Evolutionary conservation across 1,140 invertebrate genomes (phyloP).

Genomic region (Brachionus sp.): DNA sequence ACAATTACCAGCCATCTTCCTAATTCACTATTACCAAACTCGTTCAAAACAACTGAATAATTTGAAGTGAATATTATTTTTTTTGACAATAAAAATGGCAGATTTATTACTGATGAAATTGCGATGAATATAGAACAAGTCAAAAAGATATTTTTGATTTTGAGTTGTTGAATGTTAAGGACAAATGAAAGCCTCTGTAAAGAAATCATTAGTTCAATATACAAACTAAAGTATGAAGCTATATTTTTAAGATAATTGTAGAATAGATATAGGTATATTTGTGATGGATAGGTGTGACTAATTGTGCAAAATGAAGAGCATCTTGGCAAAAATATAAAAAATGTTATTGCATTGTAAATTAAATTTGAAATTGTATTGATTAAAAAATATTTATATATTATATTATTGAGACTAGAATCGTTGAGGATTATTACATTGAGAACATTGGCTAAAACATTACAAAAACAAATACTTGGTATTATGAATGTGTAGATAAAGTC

Average conservation of each 20-base stretch:
- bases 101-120: not conserved
- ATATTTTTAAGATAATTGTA: slow-evolving; percentile 16
- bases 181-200: not conserved
- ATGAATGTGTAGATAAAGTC: slow-evolving; percentile 3
- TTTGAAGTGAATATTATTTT: not conserved
- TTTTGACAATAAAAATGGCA: not conserved
- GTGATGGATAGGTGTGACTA: not conserved
- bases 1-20: not conserved
- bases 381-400: slow-evolving; percentile 4
- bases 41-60: not conserved
- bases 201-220: not conserved
- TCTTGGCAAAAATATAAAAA: slow-evolving; percentile 17
- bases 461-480: not conserved
- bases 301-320: not conserved
- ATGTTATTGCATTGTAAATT: not conserved
- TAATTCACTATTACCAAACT: not conserved
- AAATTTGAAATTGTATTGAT: not conserved
- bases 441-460: not conserved
- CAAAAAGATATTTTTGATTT: not conserved
- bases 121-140: not conserved
- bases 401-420: not conserved
- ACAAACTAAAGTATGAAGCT: not conserved
- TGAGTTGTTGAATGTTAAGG: not conserved
- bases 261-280: slow-evolving; percentile 4
- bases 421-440: not conserved